Evolutionary conservation across 2,797 vertebrate genomes (phyloP), one percentile per base, ranked within the genome.

Genomic region (Astyanax mexicanus): DNA sequence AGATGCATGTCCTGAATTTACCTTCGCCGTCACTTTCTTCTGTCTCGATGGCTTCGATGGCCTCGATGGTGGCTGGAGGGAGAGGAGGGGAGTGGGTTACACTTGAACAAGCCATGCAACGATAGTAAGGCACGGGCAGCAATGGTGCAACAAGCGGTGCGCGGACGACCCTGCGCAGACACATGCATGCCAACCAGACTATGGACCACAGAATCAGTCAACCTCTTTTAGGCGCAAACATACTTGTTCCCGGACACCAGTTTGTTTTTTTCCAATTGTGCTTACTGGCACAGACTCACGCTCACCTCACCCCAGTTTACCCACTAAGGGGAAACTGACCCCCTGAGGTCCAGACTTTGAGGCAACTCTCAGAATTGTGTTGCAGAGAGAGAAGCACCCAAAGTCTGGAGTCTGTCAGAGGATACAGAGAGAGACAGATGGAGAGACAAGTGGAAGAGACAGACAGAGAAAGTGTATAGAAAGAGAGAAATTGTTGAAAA

Each of bases 1-100:
- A 70, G 51, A 57, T 62, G 60, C 66, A 81, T 75, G 74, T 83
- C 72, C 69, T 85, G 83, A 40, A 76, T 86, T 95, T 94, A 95
- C 94, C 94, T 94, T 95, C 94, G 90, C 86, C 69, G 81, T 94
- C 93, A 83, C 92, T 90, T 88, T 84, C 88, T 84, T 89, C 86
- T 17, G 91, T 72, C 90, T 95, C 94, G 88, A 92, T 91, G 90
- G 94, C 93, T 92, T 95, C 94, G 84, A 95, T 95, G 91, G 94
- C 94, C 90, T 95, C 94, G 79, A 93, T 92, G 89, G 94, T 95
- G 88, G 94, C 94, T 94, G 93, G 86, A 80, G 81, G 88, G 69
- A 86, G 77, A 92, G 92, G 91, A 92, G 91, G 89, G 90, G 84
- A 91, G 87, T 81, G 85, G 81, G 92, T 93, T 93, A 94, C 85